Base-by-base conservation (phyloP, 2,888 invertebrate genomes). In the Pandemis corylana region DNA sequence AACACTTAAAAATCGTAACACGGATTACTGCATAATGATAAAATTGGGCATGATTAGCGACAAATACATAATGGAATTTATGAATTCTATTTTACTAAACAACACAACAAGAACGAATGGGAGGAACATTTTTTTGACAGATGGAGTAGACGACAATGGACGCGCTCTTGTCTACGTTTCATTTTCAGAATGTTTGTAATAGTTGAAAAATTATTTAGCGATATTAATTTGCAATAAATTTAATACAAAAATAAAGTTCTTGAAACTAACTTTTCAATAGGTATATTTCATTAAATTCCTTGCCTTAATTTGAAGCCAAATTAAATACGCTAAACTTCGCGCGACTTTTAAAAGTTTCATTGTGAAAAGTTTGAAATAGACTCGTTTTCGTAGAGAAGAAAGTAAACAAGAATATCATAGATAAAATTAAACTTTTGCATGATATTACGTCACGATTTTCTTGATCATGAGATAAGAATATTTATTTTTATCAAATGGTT, bases 81-180 rank as follows among this genome's bases (percentile, higher is more conserved):
- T 72, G 71, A 67, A 67, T 75, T 71, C 67, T 71, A 75, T 56
- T 71, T 63, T 62, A 36, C 62, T 71, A 76, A 88, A 88, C 87
- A 87, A 88, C 84, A 87, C 83, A 84, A 87, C 84, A 84, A 85
- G 82, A 84, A 86, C 86, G 81, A 85, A 84, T 84, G 81, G 84
- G 89, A 89, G 84, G 89, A 89, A 87, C 87, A 90, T 87, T 87
- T 72, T 51, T 91, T 90, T 92, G 93, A 91, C 92, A 92, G 91
- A 84, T 88, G 82, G 86, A 83, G 78, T 72, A 70, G 79, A 78
- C 86, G 85, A 88, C 87, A 86, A 73, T 15, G 76, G 81, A 80
- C 80, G 82, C 83, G 84, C 84, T 73, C 28, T 51, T 70, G 83
- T 71, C 76, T 79, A 85, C 88, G 87, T 90, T 90, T 90, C 85